A percentile compares a stretch with the other conserved stretches of the same genome.
Evolutionary conservation across 2,797 vertebrate genomes (phyloP).

Genomic region (Coreius guichenoti): DNA sequence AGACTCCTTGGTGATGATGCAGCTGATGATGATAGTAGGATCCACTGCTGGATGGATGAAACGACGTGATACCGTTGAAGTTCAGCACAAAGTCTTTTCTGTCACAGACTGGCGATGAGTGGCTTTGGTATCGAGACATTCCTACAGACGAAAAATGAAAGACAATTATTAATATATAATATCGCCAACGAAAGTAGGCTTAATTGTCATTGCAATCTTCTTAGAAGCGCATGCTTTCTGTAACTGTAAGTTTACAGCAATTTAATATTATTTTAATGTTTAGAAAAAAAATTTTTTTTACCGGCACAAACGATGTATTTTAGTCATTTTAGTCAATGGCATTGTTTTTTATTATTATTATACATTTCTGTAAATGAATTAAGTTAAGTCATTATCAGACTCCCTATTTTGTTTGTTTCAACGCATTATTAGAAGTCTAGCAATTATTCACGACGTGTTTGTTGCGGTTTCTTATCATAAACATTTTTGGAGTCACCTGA

Average conservation of each 20-base stretch:
- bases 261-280: neutral
- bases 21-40: slow-evolving; percentile 83
- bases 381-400: too few species aligned
- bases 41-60: slow-evolving; percentile 87
- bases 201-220: neutral
- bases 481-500: too few species aligned
- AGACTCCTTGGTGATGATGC: slow-evolving; percentile 89
- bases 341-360: neutral
- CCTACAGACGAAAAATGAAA: slow-evolving; percentile 80
- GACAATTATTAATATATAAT: neutral
- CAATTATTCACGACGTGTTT: neutral
- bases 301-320: neutral
- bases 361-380: neutral
- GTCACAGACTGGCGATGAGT: slow-evolving; percentile 90
- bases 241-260: neutral
- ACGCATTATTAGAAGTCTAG: neutral
- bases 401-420: neutral
- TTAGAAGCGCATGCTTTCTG: neutral
- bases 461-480: neutral
- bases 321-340: neutral
- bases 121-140: slow-evolving; percentile 90
- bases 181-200: neutral
- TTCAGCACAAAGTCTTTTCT: slow-evolving; percentile 95
- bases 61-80: slow-evolving; percentile 93
- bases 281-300: neutral